Evolutionary conservation across 2,888 invertebrate species (phyloP), one percentile per base, ranked within the genome.

Genomic region (Balanococcus diminutus): DNA sequence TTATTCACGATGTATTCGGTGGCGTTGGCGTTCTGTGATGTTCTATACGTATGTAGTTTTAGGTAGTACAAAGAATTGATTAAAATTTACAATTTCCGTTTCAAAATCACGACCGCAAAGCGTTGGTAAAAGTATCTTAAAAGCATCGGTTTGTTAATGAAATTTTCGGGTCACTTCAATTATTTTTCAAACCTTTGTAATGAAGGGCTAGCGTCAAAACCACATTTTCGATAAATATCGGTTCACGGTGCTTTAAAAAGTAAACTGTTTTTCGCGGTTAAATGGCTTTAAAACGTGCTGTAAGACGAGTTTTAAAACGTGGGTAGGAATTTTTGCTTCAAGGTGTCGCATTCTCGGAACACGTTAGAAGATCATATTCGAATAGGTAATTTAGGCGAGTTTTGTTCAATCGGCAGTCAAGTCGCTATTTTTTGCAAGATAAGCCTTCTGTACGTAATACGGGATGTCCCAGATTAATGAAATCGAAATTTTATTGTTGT

Each of bases 41-140:
- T 42, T 14, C 42, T 16, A 11, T 16, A 42, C 56, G 5, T 22
- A 1, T n/a, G n/a, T n/a, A n/a, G n/a, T n/a, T n/a, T n/a, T n/a
- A n/a, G n/a, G n/a, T n/a, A n/a, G n/a, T 56, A 56, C 56, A 19
- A 56, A 56, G 56, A 56, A 56, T 56, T 56, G 56, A 56, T 56
- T 56, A 56, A 56, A 56, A 56, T 56, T 56, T 56, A 56, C 56
- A 56, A 56, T 56, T 56, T 56, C 56, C 56, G 56, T 56, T 56
- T 56, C 56, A 19, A 56, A 56, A 56, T 56, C 56, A 56, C 42
- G 16, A 42, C 22, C 56, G 56, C 56, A 56, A 56, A 56, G 22
- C 56, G 22, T n/a, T n/a, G n/a, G n/a, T 56, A 22, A 56, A 56
- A 56, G 56, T 22, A 56, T 56, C 56, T 19, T 19, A 11, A 22